These are phyloP conservation scores for Gobius niger DNA, from an alignment of 2,113 vertebrate genomes.

Conservation along the genomic window DNA sequence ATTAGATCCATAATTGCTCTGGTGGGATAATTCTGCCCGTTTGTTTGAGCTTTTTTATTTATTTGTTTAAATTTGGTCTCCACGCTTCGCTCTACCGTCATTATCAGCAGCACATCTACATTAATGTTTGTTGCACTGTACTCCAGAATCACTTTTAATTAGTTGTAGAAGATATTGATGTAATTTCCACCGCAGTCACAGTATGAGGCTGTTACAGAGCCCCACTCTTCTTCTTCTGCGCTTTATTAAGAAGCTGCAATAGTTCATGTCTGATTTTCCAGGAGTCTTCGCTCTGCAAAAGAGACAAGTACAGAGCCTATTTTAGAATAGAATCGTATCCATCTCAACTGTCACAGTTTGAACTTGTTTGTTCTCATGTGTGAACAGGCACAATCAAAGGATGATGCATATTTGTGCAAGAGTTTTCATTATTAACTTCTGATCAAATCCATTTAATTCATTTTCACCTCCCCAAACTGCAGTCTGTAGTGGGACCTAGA, in stretches of 20 bases:
- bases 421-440: conserved; percentile 64
- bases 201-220: conserved; percentile 11
- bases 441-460: conserved; percentile 61
- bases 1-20: conserved; percentile 82
- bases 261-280: conserved; percentile 10
- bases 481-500: conserved; percentile 52
- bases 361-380: conserved; percentile 9
- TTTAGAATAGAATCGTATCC: conserved; percentile 21
- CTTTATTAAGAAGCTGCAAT: conserved; percentile 15
- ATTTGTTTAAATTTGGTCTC: conserved; percentile 67
- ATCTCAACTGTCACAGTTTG: conserved; percentile 25
- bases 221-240: conserved; percentile 16
- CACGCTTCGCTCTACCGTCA: conserved; percentile 47
- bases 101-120: conserved; percentile 49
- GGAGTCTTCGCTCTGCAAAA: conserved; percentile 18
- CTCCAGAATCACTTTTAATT: conserved; percentile 69
- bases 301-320: conserved; percentile 22
- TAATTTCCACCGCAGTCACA: neutral
- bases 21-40: conserved; percentile 56
- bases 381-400: conserved; percentile 44
- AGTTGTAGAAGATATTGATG: conserved; percentile 45
- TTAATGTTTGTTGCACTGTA: conserved; percentile 47
- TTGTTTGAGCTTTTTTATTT: conserved; percentile 70
- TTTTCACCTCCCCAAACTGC: conserved; percentile 62
- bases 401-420: conserved; percentile 60